Evolutionary conservation across 2,113 vertebrate genomes (phyloP).

Genomic region (Pelvicachromis taeniatus): DNA sequence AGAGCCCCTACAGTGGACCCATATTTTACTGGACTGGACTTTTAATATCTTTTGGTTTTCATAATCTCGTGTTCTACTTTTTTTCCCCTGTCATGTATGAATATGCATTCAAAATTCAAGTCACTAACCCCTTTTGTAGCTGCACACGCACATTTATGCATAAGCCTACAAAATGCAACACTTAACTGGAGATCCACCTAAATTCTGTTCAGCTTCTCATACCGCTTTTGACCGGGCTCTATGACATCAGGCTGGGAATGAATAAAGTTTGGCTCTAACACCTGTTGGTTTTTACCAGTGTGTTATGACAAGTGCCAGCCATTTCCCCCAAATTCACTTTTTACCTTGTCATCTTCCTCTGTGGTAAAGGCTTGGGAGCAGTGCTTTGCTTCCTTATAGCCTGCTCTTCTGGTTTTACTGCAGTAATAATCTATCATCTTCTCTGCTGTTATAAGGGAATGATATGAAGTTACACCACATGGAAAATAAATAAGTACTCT

Average conservation of each 20-base stretch:
- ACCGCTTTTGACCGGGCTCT: background rate
- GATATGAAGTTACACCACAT: background rate
- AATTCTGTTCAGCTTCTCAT: background rate
- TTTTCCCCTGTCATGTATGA: background rate
- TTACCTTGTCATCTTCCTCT: background rate
- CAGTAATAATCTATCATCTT: background rate
- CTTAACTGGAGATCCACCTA: background rate
- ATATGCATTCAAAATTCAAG: background rate
- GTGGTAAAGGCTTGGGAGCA: background rate
- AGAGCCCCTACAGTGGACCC: background rate
- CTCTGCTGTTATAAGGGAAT: background rate
- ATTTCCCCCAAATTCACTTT: background rate
- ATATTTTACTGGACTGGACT: background rate
- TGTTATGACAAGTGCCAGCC: background rate
- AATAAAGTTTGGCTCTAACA: background rate
- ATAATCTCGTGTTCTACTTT: background rate
- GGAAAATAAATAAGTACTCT: background rate
- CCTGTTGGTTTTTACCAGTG: conserved; percentile 10
- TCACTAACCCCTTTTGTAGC: background rate
- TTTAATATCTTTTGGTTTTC: background rate
- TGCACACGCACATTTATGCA: background rate
- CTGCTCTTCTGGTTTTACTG: background rate
- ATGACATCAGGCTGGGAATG: background rate
- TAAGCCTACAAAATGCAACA: background rate
- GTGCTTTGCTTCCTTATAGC: background rate